Evolutionary conservation across 2,113 vertebrate genomes (phyloP).

Genomic region (Kobus ellipsiprymnus): DNA sequence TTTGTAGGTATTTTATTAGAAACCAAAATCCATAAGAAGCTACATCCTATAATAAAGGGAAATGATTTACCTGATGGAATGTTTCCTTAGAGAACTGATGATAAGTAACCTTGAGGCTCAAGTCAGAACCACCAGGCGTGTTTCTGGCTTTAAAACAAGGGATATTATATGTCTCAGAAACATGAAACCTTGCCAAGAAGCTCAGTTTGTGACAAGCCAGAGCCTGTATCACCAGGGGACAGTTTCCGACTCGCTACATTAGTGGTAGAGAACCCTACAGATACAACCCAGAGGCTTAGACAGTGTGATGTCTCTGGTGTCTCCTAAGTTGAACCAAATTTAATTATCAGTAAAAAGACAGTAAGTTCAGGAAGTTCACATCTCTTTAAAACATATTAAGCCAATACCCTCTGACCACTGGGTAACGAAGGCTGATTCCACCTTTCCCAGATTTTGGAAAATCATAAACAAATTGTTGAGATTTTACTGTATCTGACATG

Average conservation of each 20-base stretch:
- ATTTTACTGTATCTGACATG: neutral
- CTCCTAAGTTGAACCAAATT: neutral
- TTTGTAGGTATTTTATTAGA: neutral
- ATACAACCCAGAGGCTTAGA: neutral
- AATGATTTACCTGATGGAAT: neutral
- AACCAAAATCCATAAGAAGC: neutral
- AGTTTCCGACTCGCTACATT: neutral
- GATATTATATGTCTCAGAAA: neutral
- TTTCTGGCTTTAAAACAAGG: neutral
- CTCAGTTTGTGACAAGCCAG: neutral
- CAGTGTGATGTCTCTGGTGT: too few species aligned
- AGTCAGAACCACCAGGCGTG: neutral
- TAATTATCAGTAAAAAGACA: neutral
- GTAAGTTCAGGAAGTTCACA: neutral
- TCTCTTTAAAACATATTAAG: neutral
- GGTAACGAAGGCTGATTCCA: neutral
- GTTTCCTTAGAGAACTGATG: neutral
- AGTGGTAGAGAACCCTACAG: accelerated
- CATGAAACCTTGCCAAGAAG: neutral
- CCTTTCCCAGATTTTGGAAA: neutral
- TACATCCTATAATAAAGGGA: neutral
- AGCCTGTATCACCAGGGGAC: neutral
- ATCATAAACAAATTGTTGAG: neutral
- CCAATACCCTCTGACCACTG: neutral
- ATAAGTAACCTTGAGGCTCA: neutral